Percentiles rank a stretch among this genome's conserved stretches.
These are phyloP conservation scores for Acropora tenuis DNA, from an alignment of 64 coral and sea anemone species.

Conservation along the genomic window DNA sequence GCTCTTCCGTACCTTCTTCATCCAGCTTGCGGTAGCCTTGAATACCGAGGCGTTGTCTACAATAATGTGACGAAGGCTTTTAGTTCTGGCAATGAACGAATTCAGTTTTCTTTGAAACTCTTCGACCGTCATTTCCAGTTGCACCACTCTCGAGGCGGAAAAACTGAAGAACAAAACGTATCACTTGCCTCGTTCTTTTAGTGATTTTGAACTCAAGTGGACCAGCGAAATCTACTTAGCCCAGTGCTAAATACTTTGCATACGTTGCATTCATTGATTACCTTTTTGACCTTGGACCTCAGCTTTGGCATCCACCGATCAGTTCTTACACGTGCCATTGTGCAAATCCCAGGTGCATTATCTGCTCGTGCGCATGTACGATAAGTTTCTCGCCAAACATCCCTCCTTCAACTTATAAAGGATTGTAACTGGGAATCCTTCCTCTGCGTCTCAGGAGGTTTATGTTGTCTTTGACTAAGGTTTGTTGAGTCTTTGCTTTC, in stretches of 20 bases:
- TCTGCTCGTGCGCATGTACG: slow-evolving; percentile 44
- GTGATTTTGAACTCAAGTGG: slow-evolving; percentile 73
- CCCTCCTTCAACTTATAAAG: neutral
- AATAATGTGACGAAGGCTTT: slow-evolving; percentile 54
- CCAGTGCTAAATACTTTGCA: slow-evolving; percentile 46
- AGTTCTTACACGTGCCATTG: slow-evolving; percentile 53
- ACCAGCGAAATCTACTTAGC: slow-evolving; percentile 77
- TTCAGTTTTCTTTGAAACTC: slow-evolving; percentile 75
- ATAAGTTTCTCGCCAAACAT: slow-evolving; percentile 62
- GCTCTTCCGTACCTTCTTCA: slow-evolving; percentile 59
- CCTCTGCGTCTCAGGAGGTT: slow-evolving; percentile 37
- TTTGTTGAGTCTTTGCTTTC: too few relatives aligned
- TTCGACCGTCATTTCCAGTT: slow-evolving; percentile 73
- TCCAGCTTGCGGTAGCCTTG: slow-evolving; percentile 60
- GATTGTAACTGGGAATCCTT: slow-evolving; percentile 9
- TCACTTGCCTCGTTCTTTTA: slow-evolving; percentile 57
- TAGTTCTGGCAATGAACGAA: slow-evolving; percentile 56
- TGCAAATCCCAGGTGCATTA: slow-evolving; percentile 69
- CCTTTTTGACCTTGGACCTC: slow-evolving; percentile 55
- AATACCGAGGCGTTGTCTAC: slow-evolving; percentile 66
- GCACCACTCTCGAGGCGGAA: slow-evolving; percentile 56
- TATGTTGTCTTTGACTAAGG: slow-evolving; percentile 15
- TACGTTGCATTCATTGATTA: slow-evolving; percentile 37
- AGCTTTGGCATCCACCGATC: slow-evolving; percentile 60
- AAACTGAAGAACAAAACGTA: slow-evolving; percentile 74